Base-by-base conservation (phyloP, 2,888 invertebrate species). In the Geotrupes spiniger region DNA sequence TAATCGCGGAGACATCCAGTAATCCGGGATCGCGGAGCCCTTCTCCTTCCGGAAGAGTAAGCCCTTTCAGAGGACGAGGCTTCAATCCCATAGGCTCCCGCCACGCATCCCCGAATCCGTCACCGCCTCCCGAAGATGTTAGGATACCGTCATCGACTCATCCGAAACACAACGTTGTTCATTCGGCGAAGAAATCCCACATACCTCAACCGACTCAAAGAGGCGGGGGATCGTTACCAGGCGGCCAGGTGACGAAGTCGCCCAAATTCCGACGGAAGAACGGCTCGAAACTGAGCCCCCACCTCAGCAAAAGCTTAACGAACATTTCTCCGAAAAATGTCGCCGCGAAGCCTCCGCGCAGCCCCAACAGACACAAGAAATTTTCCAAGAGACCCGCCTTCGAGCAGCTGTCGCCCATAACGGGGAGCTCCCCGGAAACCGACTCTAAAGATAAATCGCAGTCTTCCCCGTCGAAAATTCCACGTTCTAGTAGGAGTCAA, bases 51-150 rank as follows among this genome's bases (percentile, higher is more conserved):
- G 71, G 72, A 1, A 59, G 73, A 15, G 71, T 73, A 8, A 73
- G 73, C 49, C 74, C 74, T 0, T 74, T 74, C 51, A 64, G 70
- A 40, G 74, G 74, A 8, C 63, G 69, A 12, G 74, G 74, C 3
- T 74, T 74, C 56, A 73, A 74, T 54, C 70, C 74, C 0, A 42
- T 58, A 5, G 73, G 73, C 5, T 73, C 73, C 2, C 58, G 73
- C 2, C 71, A 70, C 54, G 71, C 65, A 4, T 71, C 72, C 2
- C 73, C 74, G 8, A 52, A 60, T 21, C 64, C 65, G 1, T 66
- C 69, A 5, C 71, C 70, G 15, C 55, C 57, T 1, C 55, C 54
- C 8, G 56, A 51, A 17, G 54, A 58, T 11, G 16, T 41, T 15
- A 27, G 52, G 12, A 36, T 39, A 28, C 36, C 48, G 40, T 25